A percentile compares a stretch with the other conserved stretches of the same genome.
phyloP scores from a whole-genome alignment of 2,888 invertebrate genomes.

The Lasioglossum vierecki region DNA sequence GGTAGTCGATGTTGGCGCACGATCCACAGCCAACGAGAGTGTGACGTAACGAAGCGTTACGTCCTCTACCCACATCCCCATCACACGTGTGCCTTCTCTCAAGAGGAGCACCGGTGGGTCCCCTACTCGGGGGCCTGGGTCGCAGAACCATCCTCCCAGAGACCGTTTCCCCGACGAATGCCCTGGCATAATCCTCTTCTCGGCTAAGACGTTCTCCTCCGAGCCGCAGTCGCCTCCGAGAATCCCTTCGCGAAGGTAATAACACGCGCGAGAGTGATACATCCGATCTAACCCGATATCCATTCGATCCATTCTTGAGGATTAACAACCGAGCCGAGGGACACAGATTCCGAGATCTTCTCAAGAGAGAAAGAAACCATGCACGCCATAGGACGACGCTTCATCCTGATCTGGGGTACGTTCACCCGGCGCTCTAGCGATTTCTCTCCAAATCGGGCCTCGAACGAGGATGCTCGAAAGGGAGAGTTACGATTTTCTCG shows the following conservation, averaged over 20 bases:
- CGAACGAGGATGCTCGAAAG: not conserved
- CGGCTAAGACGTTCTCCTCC: constrained; percentile 68
- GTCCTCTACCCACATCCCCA: constrained; percentile 59
- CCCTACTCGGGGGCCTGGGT: constrained; percentile 36
- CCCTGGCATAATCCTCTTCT: constrained; percentile 69
- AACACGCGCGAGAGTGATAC: constrained; percentile 36
- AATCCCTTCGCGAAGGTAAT: constrained; percentile 78
- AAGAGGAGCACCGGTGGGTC: constrained; percentile 27
- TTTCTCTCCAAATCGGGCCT: constrained; percentile 14
- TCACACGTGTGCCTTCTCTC: constrained; percentile 53
- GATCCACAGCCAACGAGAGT: constrained; percentile 1
- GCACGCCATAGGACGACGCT: constrained; percentile 24
- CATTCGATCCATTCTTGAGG: not conserved
- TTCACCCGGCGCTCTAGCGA: constrained; percentile 7
- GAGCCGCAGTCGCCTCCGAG: constrained; percentile 78
- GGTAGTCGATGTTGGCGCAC: not conserved
- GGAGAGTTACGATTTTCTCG: not conserved
- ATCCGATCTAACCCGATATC: constrained; percentile 12
- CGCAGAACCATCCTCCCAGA: constrained; percentile 63
- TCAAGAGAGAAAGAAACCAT: constrained; percentile 47
- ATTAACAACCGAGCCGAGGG: not conserved
- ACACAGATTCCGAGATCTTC: not conserved
- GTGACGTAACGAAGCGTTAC: constrained; percentile 73
- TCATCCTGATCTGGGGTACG: constrained; percentile 62
- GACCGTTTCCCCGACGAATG: constrained; percentile 54